Base-by-base conservation (phyloP, 2,888 invertebrate species). In the Vanessa cardui region DNA sequence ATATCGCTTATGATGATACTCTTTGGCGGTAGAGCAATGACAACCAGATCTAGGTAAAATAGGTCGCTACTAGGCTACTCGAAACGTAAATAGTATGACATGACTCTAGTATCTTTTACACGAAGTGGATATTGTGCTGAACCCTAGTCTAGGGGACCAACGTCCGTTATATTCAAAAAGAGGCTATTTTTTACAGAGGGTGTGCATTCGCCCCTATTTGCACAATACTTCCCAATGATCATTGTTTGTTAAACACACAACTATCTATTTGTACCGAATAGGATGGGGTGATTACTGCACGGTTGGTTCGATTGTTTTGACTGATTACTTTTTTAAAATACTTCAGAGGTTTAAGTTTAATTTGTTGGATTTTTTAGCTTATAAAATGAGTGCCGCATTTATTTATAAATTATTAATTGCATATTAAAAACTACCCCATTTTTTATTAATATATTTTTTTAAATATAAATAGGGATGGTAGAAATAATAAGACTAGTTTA, bases 181-280 rank as follows among this genome's bases (percentile, higher is more conserved):
- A 82, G 85, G 79, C 83, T 78, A 80, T 81, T 83, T 87, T 87
- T 85, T 80, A 80, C 78, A 69, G 80, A 83, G 86, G 81, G 84
- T 79, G 80, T 80, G 77, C 73, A 18, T 75, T 75, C 80, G 74
- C 87, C 89, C 89, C 83, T 90, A 83, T 90, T 89, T 90, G 85
- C 84, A 76, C 83, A 83, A 85, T 88, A 86, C 89, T 88, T 85
- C 88, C 86, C 86, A 89, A 90, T 87, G 87, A 82, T 76, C 78
- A 87, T 86, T 89, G 90, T 89, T 87, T 85, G 85, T 78, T 75
- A 74, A 75, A 73, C 70, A 72, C 74, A 73, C 71, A 65, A 70
- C 72, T 77, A 74, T 74, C 72, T 70, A 71, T 69, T 71, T 67
- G 74, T 73, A 79, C 56, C 56, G 56, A 56, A 56, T 56, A 39